These are phyloP conservation scores for Lampropteryx suffumata DNA, from an alignment of 2,888 invertebrate genomes.

Conservation along the genomic window DNA sequence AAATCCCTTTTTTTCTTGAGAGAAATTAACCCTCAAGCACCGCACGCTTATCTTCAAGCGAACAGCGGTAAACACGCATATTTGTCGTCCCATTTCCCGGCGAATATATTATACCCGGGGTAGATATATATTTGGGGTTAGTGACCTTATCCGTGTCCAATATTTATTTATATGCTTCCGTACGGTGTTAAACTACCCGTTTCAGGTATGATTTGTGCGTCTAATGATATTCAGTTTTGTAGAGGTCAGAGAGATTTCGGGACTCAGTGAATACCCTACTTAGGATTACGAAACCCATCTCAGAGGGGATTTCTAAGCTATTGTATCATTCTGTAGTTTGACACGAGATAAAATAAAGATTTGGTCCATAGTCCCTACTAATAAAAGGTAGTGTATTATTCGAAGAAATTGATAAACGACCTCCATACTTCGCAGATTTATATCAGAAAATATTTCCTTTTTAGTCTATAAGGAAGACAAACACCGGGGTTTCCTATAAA, in stretches of 20 bases:
- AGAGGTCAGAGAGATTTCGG: no score
- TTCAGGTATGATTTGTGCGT: no score
- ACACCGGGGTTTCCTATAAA: slow-evolving; percentile 13
- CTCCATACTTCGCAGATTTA: neutral
- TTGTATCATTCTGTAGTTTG: no score
- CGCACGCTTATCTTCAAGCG: slow-evolving; percentile 7
- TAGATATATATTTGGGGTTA: neutral
- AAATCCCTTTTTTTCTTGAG: neutral
- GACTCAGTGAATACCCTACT: no score
- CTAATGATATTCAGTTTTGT: no score
- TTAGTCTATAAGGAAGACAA: slow-evolving; percentile 11
- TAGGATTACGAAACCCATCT: no score
- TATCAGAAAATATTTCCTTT: slow-evolving; percentile 7
- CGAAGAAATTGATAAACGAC: neutral
- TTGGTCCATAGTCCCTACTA: no score
- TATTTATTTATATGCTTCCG: slow-evolving; percentile 1
- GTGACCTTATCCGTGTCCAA: slow-evolving; percentile 12
- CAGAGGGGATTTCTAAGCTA: no score
- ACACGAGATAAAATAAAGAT: no score
- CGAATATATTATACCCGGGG: slow-evolving; percentile 7
- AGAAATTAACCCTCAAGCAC: slow-evolving; percentile 12
- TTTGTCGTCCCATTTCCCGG: neutral
- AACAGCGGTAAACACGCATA: neutral
- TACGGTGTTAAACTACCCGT: neutral
- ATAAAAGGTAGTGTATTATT: neutral